Conservation (phyloP, 2,113 vertebrate genomes). For the Pedetes capensis region DNA sequence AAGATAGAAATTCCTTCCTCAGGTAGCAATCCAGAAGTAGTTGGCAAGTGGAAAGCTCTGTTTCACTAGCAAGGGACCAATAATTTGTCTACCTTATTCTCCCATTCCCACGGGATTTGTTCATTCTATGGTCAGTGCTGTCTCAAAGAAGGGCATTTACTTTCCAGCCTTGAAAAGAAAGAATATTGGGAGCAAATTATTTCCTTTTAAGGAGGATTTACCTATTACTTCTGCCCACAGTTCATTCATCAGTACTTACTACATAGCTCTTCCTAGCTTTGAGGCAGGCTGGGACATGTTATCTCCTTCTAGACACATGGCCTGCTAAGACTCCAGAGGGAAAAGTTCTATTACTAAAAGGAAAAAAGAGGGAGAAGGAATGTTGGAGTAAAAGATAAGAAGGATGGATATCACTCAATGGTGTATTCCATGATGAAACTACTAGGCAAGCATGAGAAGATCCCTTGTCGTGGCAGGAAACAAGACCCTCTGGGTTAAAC, state of each 20-base stretch:
- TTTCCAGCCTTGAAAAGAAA: not conserved
- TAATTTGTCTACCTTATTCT: not conserved
- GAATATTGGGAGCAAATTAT: not conserved
- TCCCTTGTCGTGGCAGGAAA: not conserved
- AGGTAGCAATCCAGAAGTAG: not conserved
- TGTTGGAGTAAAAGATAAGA: not conserved
- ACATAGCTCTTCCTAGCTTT: not conserved
- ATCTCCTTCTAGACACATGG: not conserved
- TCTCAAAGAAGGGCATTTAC: not conserved
- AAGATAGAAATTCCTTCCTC: not conserved
- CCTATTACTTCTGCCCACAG: not conserved
- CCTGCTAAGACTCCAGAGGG: not conserved
- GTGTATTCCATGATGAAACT: not conserved
- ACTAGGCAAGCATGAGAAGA: not conserved
- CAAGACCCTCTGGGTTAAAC: not conserved
- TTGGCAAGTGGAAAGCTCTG: not conserved
- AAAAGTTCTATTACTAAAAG: not conserved
- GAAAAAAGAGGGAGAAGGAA: not conserved
- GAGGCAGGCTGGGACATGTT: not conserved
- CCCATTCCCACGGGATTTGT: not conserved
- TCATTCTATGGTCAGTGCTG: not conserved
- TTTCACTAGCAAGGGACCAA: not conserved
- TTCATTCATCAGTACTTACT: not conserved
- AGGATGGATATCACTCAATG: not conserved
- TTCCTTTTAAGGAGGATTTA: not conserved